phyloP scores from a whole-genome alignment of 2,113 vertebrate genomes.

The Monopterus albus region DNA sequence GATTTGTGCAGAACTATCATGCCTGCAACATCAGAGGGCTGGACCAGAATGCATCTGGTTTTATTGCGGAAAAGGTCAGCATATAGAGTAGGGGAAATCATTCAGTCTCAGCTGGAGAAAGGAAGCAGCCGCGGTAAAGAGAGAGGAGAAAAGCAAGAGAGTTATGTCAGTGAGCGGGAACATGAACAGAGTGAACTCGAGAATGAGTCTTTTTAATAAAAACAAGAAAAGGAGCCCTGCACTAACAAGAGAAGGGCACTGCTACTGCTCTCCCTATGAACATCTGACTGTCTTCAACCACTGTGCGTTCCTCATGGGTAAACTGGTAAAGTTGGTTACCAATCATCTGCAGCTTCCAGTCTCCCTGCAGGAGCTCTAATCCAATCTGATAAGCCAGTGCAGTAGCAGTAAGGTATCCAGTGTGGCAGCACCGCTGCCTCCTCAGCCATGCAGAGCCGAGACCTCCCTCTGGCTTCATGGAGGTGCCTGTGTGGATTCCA shows the following conservation, averaged over 20 bases:
- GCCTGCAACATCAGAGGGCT: conserved; percentile 65
- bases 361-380: conserved; percentile 71
- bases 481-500: conserved; percentile 63
- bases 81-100: conserved; percentile 69
- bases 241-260: conserved; percentile 31
- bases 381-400: conserved; percentile 73
- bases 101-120: conserved; percentile 71
- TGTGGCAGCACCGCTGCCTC: conserved; percentile 55
- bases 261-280: background rate
- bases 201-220: conserved; percentile 20
- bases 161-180: conserved; percentile 9
- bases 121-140: conserved; percentile 36
- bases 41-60: conserved; percentile 64
- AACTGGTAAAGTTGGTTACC: conserved; percentile 63
- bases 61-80: conserved; percentile 81
- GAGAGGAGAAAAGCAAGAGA: conserved; percentile 3
- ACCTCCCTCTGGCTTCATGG: conserved; percentile 68
- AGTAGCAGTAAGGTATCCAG: conserved; percentile 52
- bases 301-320: conserved; percentile 32
- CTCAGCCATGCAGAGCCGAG: conserved; percentile 55
- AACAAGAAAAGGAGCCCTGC: conserved; percentile 28
- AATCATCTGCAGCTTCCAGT: conserved; percentile 61
- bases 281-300: conserved; percentile 37
- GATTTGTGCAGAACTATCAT: conserved; percentile 68
- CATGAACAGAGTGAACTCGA: conserved; percentile 17